Percentiles rank a stretch among this genome's conserved stretches.
Evolutionary conservation across 2,797 vertebrate genomes (phyloP).

Genomic region (Rhynchonycteris naso): DNA sequence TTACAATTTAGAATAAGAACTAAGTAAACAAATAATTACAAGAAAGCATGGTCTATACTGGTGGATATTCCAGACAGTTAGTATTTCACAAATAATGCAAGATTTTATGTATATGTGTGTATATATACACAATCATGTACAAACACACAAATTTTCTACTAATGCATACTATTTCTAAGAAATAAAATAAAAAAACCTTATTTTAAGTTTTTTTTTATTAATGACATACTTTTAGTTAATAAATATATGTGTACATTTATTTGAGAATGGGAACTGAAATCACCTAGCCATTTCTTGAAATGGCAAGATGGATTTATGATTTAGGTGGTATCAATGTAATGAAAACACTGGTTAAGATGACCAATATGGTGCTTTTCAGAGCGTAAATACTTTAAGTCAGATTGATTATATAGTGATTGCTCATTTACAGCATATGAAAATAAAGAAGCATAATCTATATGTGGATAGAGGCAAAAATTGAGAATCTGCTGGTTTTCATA

Average conservation of each 20-base stretch:
- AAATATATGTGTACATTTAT: not conserved
- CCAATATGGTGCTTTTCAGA: not conserved
- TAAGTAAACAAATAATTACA: not conserved
- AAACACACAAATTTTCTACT: not conserved
- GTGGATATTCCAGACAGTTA: not conserved
- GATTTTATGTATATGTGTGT: not conserved
- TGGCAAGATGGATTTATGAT: not conserved
- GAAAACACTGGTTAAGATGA: conserved; percentile 29
- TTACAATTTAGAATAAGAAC: not conserved
- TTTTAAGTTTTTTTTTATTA: not conserved
- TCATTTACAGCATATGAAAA: not conserved
- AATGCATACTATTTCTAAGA: not conserved
- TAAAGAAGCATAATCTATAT: not conserved
- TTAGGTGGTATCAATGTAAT: not conserved
- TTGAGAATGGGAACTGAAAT: not conserved
- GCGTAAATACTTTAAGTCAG: conserved; percentile 7
- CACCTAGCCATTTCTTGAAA: not conserved
- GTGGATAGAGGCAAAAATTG: conserved; percentile 20
- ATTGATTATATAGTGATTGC: conserved; percentile 3
- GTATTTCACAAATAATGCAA: not conserved
- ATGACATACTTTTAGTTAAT: not conserved
- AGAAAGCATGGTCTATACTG: not conserved
- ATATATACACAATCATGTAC: not conserved
- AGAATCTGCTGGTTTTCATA: not conserved
- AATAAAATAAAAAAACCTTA: not conserved